Evolutionary conservation across 2,888 invertebrate genomes (phyloP).

Genomic region (Zonitis immaculata): DNA sequence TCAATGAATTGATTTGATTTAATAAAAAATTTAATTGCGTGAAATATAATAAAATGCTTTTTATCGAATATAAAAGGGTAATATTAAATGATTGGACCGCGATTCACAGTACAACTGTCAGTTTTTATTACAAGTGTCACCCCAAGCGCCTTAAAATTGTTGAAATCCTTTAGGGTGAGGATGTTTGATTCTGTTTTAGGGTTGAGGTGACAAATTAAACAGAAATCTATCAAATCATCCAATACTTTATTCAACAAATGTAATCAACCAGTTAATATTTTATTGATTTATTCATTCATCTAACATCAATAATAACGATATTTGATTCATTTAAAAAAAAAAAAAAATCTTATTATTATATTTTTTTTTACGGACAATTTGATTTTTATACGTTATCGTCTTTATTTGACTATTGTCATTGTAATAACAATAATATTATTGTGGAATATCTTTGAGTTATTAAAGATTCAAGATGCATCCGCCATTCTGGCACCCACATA

Average conservation of each 20-base stretch:
- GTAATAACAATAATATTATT: slow-evolving; percentile 14
- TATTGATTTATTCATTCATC: slow-evolving; percentile 9
- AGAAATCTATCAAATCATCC: slow-evolving; percentile 37
- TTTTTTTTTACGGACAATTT: slow-evolving; percentile 15
- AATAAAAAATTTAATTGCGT: slow-evolving; percentile 42
- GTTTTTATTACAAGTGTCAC: slow-evolving; percentile 46
- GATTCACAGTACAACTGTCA: slow-evolving; percentile 42
- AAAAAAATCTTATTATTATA: slow-evolving; percentile 5
- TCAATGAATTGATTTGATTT: slow-evolving; percentile 36
- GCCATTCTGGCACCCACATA: slow-evolving; percentile 45
- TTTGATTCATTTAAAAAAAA: slow-evolving; percentile 12
- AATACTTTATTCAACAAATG: slow-evolving; percentile 26
- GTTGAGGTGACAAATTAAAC: slow-evolving; percentile 42
- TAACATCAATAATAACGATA: slow-evolving; percentile 1
- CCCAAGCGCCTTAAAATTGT: slow-evolving; percentile 40
- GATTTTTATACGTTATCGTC: slow-evolving; percentile 9
- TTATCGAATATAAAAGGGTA: slow-evolving; percentile 35
- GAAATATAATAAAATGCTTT: slow-evolving; percentile 39
- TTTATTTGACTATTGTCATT: slow-evolving; percentile 7
- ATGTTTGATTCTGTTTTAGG: slow-evolving; percentile 43
- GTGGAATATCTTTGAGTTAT: slow-evolving; percentile 17
- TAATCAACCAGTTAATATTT: slow-evolving; percentile 28
- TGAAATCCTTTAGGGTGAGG: slow-evolving; percentile 38
- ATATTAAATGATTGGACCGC: slow-evolving; percentile 36
- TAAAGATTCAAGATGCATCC: slow-evolving; percentile 36